Conservation (phyloP, 2,888 invertebrate species). For the Miltochrista miniata region DNA sequence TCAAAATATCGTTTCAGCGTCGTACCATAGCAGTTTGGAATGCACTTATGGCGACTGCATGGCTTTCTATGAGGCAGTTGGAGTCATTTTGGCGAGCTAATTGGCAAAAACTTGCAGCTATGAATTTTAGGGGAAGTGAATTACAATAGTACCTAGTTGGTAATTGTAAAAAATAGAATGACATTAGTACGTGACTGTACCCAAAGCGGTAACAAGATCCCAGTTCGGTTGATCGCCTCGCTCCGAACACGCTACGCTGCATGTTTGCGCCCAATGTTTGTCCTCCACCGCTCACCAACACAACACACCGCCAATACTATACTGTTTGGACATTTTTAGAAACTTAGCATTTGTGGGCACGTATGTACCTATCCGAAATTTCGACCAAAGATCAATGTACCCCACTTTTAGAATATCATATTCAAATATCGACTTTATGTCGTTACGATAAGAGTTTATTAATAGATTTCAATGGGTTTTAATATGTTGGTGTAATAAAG, state of each 20-base stretch:
- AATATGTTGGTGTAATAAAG: slow-evolving; percentile 22
- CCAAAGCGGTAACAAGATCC: slow-evolving; percentile 58
- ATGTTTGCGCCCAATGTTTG: slow-evolving; percentile 47
- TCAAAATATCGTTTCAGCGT: no score
- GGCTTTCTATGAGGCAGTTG: no score
- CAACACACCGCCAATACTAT: slow-evolving; percentile 33
- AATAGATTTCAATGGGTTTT: neutral
- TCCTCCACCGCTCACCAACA: slow-evolving; percentile 38
- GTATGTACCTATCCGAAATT: slow-evolving; percentile 34
- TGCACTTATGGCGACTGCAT: no score
- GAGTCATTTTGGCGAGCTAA: no score
- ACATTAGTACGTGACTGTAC: slow-evolving; percentile 28
- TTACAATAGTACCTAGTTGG: no score
- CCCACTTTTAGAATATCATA: neutral
- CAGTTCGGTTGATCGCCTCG: slow-evolving; percentile 60
- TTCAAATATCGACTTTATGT: neutral
- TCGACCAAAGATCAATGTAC: slow-evolving; percentile 16
- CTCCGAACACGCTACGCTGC: slow-evolving; percentile 34
- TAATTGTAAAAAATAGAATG: no score
- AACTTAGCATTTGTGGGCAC: slow-evolving; percentile 65
- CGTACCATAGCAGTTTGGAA: no score
- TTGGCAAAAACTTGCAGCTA: no score
- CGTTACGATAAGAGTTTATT: neutral
- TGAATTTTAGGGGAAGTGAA: no score
- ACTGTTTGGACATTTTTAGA: slow-evolving; percentile 74